These are phyloP conservation scores for Branchellion lobata DNA, from an alignment of 2,888 invertebrate genomes.

Conservation along the genomic window DNA sequence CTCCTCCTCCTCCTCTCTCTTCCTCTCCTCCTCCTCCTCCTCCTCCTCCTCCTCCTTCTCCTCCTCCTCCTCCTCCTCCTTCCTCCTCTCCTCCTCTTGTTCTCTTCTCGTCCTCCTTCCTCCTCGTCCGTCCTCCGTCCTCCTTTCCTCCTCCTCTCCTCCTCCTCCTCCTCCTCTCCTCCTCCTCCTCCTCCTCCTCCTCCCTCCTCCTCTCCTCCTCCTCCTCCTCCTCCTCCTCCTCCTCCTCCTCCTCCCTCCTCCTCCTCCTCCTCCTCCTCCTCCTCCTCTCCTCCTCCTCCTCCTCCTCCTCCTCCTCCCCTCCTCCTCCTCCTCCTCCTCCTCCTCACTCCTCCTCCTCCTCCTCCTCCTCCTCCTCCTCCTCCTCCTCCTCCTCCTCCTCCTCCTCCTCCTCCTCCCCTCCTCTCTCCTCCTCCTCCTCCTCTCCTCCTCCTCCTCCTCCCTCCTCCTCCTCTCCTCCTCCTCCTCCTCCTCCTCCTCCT, in stretches of 20 bases:
- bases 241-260: slow-evolving; percentile 5
- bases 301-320: neutral
- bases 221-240: neutral
- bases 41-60: slow-evolving; percentile 15
- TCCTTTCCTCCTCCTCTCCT: too few relatives aligned
- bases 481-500: slow-evolving; percentile 15
- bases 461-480: neutral
- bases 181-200: too few relatives aligned
- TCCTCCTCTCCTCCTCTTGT: neutral
- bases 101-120: too few relatives aligned
- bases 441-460: slow-evolving; percentile 11
- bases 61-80: neutral
- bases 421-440: slow-evolving; percentile 18
- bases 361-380: slow-evolving; percentile 33
- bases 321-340: slow-evolving; percentile 10
- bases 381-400: neutral
- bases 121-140: too few relatives aligned
- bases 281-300: too few relatives aligned
- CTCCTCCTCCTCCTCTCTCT: neutral
- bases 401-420: neutral
- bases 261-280: too few relatives aligned
- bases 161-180: too few relatives aligned
- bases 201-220: neutral
- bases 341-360: too few relatives aligned
- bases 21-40: neutral